Evolutionary conservation across 2,113 vertebrate species (phyloP).

Genomic region (Vulpes ferrilata): DNA sequence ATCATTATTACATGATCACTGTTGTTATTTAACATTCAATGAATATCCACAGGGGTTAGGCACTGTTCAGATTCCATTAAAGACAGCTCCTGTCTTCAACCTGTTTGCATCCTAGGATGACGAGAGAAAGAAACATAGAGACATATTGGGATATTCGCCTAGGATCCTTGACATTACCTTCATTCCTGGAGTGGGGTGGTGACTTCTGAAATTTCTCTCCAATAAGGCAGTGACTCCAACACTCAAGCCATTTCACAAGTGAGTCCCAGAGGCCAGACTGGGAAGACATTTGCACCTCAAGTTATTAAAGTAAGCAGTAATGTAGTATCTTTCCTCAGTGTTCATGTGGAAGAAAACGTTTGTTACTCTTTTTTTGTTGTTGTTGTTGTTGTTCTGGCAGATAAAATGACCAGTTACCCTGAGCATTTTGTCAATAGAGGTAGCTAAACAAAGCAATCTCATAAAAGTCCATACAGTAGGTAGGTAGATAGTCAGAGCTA

Average conservation of each 20-base stretch:
- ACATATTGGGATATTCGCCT: neutral
- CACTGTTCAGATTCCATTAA: slow-evolving; percentile 43
- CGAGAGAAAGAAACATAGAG: neutral
- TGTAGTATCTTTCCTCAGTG: neutral
- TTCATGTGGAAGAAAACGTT: neutral
- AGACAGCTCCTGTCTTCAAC: slow-evolving; percentile 37
- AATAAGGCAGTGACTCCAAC: neutral
- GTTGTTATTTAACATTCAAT: slow-evolving; percentile 62
- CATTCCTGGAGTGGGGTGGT: neutral
- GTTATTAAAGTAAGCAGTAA: neutral
- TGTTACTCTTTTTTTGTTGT: neutral
- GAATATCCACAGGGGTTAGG: slow-evolving; percentile 27
- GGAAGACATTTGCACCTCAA: neutral
- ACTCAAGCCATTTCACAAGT: neutral
- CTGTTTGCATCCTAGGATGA: slow-evolving; percentile 11
- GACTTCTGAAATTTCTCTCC: neutral
- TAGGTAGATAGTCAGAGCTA: neutral
- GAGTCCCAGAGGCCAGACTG: neutral
- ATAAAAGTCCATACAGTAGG: neutral
- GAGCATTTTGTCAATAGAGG: neutral
- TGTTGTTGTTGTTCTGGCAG: neutral
- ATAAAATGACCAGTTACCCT: slow-evolving; percentile 9
- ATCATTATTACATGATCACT: slow-evolving; percentile 34
- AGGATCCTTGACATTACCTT: neutral
- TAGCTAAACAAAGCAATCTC: neutral